These are phyloP conservation scores for Crypturellus tataupa DNA, from an alignment of 2,797 vertebrate genomes.

Conservation along the genomic window DNA sequence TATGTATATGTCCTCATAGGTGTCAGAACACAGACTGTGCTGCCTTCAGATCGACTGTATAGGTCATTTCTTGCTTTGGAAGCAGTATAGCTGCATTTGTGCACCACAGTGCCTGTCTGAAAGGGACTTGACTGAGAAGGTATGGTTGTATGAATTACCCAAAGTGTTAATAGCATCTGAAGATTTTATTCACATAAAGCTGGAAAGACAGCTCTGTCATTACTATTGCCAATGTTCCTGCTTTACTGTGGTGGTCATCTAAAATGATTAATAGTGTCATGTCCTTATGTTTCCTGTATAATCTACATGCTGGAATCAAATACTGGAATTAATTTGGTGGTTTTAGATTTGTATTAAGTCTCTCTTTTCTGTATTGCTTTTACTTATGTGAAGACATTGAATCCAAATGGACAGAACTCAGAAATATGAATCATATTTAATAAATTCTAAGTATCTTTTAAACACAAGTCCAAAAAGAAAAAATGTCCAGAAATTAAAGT, in stretches of 20 bases:
- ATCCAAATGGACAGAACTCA: background rate
- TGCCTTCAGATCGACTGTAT: background rate
- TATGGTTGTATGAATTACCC: background rate
- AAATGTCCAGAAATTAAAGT: background rate
- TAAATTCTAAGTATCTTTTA: background rate
- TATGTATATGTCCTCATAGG: background rate
- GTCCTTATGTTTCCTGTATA: background rate
- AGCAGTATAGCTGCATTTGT: background rate
- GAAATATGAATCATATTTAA: background rate
- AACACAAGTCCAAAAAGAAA: background rate
- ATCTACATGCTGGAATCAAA: background rate
- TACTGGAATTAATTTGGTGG: background rate
- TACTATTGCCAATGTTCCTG: background rate
- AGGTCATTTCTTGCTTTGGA: background rate
- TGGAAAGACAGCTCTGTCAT: background rate
- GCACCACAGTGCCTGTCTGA: background rate
- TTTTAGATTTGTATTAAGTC: background rate
- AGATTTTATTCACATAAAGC: background rate
- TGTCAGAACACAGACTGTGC: background rate
- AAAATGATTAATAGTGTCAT: background rate
- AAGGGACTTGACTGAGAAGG: background rate
- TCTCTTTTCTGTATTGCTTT: background rate
- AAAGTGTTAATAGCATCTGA: background rate
- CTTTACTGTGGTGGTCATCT: background rate
- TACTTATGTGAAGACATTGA: background rate